Evolutionary conservation across 2,888 invertebrate genomes (phyloP), one percentile per base, ranked within the genome.

Genomic region (Ischnus inquisitorius): DNA sequence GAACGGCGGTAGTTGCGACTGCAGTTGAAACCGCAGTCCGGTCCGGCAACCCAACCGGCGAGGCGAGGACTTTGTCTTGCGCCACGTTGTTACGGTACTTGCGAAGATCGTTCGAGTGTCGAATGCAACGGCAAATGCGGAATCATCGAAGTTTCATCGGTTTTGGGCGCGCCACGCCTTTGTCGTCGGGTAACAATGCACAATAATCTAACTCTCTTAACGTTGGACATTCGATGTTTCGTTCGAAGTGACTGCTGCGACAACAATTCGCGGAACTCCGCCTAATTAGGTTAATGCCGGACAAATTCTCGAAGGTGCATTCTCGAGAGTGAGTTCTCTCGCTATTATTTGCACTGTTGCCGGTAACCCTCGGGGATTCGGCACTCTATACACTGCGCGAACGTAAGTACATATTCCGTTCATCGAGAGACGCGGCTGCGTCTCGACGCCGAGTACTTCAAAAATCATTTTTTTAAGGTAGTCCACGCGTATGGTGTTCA

Each of bases 211-310:
- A 22, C 46, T n/a, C 41, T 48, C 16, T 39, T 51, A 28, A 12
- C n/a, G 10, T 3, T 16, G 34, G 19, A 65, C 57, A 68, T 64
- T n/a, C 43, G 19, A 64, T 39, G 69, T 22, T 60, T 60, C 28
- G 22, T 76, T n/a, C 71, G 74, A 68, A 43, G 64, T 60, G 78
- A 67, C 72, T 74, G 82, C 19, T 75, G 67, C 68, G 76, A 80
- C 79, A 82, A 86, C 82, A 85, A 87, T 85, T 78, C 79, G 34
- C 64, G 19, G 51, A 83, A 76, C 79, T 83, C 83, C 71, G 79
- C 87, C 83, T 88, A 88, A 88, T 88, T 88, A 86, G 86, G 84
- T 86, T 87, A 87, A 88, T 86, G 87, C 86, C 80, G 10, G 1
- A 8, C 65, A 79, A 80, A 83, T 83, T 85, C 83, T 75, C 80